phyloP scores from a whole-genome alignment of 2,113 vertebrate genomes.

The Seriola dumerili region DNA sequence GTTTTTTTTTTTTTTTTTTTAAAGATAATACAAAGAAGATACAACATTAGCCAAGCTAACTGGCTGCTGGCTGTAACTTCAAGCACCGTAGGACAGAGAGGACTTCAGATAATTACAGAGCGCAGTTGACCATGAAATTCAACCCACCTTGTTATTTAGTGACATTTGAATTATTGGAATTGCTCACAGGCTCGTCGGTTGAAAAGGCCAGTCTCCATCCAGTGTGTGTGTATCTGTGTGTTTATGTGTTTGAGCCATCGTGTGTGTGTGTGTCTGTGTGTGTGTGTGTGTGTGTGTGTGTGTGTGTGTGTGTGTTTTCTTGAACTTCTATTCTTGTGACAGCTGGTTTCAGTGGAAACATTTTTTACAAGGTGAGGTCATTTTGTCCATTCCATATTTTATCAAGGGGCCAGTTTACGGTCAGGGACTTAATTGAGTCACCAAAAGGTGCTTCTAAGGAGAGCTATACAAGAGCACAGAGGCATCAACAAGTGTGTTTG shows the following conservation, averaged over 20 bases:
- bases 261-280: neutral
- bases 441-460: constrained; percentile 40
- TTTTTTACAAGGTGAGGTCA: constrained; percentile 59
- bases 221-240: constrained; percentile 10
- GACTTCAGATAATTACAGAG: constrained; percentile 67
- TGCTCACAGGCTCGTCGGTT: constrained; percentile 64
- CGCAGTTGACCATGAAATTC: constrained; percentile 74
- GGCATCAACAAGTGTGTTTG: constrained; percentile 37
- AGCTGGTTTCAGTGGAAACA: constrained; percentile 19
- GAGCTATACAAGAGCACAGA: constrained; percentile 35
- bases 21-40: neutral
- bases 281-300: constrained; percentile 24
- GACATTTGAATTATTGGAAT: constrained; percentile 79
- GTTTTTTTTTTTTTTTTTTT: neutral
- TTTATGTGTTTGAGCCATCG: constrained; percentile 10
- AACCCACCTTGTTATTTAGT: constrained; percentile 78
- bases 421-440: constrained; percentile 55
- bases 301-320: constrained; percentile 12
- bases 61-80: neutral
- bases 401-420: constrained; percentile 45
- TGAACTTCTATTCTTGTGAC: constrained; percentile 24
- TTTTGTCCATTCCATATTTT: constrained; percentile 28
- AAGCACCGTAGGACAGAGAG: neutral
- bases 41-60: neutral
- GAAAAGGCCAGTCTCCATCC: constrained; percentile 64